Evolutionary conservation across 2,797 vertebrate genomes (phyloP).

Genomic region (Ambastaia sidthimunki): DNA sequence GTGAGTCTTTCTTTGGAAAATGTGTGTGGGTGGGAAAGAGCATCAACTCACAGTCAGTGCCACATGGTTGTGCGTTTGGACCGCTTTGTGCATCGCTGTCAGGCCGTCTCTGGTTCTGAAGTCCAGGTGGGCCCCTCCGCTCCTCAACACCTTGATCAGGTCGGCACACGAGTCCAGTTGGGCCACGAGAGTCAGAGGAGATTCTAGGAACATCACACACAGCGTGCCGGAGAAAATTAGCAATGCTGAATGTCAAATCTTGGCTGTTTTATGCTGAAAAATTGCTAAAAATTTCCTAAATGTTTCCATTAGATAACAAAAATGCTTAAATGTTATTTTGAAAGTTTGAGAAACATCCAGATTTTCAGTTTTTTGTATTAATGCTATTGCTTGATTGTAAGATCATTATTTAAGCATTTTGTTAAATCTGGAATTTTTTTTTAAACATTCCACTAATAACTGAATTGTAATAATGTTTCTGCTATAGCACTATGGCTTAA

Average conservation of each 20-base stretch:
- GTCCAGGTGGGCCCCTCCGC: slow-evolving; percentile 92
- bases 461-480: no score
- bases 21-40: slow-evolving; percentile 41
- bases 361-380: no score
- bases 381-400: no score
- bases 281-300: no score
- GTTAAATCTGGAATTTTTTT: no score
- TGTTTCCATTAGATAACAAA: no score
- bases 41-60: slow-evolving; percentile 84
- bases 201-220: slow-evolving; percentile 77
- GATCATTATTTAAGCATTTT: no score
- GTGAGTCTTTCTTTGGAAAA: slow-evolving; percentile 42
- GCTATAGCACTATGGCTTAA: not conserved
- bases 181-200: slow-evolving; percentile 90
- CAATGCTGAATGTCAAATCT: slow-evolving; percentile 40
- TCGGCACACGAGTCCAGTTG: slow-evolving; percentile 89
- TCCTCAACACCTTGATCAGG: slow-evolving; percentile 88
- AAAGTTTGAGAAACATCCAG: no score
- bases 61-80: slow-evolving; percentile 86
- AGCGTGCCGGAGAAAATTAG: slow-evolving; percentile 20
- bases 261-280: no score
- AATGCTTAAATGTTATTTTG: no score
- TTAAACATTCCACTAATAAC: no score
- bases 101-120: slow-evolving; percentile 94
- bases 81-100: slow-evolving; percentile 91